Evolutionary conservation across 2,888 invertebrate species (phyloP), one percentile per base, ranked within the genome.

Genomic region (Nineta flava): DNA sequence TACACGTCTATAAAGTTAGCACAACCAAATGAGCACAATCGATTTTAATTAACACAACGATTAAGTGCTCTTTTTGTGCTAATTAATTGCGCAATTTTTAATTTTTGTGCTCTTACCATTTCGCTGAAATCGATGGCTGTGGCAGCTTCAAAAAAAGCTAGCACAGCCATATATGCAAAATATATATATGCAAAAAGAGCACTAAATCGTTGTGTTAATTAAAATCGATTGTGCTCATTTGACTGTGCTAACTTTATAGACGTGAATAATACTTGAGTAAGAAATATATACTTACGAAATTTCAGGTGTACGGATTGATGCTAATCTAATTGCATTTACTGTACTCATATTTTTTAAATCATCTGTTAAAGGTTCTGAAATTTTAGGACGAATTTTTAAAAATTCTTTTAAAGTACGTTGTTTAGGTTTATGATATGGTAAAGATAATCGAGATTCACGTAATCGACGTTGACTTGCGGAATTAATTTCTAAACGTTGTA

Each of bases 401-500:
- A 93, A 91, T 59, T 91, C 92, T 61, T 84, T 77, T 1, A 93
- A 67, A 1, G 82, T 79, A 49, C 83, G 73, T 38, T 83, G 81
- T 60, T 84, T 87, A 2, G 93, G 90, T 60, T 79, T 77, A 62
- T 93, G 92, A 63, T 93, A 93, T 0, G 93, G 93, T 35, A 94
- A 67, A 40, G 79, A 78, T 9, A 91, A 72, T 51, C 77, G 69
- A 15, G 79, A 78, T 62, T 91, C 87, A 55, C 93, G 72, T 9
- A 87, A 62, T 69, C 87, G 73, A 50, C 90, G 72, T 64, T 92
- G 90, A 0, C 85, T 83, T 65, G 88, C 90, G 63, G 88, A 87
- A 60, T 81, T 81, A 53, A 92, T 85, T 58, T 83, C 76, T 57
- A 78, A 77, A 71, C 81, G 79, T 52, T 81, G 80, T 57, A 80